phyloP scores from a whole-genome alignment of 2,888 invertebrate species.

The Epirrhoe tristata region DNA sequence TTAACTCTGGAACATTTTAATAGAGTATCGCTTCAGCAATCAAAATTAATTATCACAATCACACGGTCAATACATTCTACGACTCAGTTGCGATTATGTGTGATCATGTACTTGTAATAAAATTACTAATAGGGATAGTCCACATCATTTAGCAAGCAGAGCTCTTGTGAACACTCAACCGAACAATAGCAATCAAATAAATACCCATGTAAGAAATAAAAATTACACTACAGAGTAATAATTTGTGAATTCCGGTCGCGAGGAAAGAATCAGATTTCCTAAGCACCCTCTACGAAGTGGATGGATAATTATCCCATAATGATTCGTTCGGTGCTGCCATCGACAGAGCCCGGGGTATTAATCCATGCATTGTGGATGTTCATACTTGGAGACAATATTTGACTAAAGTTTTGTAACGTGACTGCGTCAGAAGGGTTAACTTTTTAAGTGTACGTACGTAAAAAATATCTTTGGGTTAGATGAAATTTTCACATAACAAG shows the following conservation, averaged over 20 bases:
- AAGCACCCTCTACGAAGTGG: constrained; percentile 75
- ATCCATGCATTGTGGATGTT: constrained; percentile 73
- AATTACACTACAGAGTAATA: constrained; percentile 41
- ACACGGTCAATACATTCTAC: no score
- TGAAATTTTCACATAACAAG: no score
- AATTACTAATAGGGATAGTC: no score
- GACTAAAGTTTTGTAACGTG: neutral
- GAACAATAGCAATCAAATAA: constrained; percentile 14
- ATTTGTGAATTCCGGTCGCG: constrained; percentile 63
- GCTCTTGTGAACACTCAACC: neutral
- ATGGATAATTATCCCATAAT: constrained; percentile 81
- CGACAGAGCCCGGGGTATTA: constrained; percentile 70
- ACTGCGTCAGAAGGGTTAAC: no score
- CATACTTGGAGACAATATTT: constrained; percentile 46
- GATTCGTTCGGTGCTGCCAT: constrained; percentile 75
- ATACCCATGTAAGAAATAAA: constrained; percentile 23
- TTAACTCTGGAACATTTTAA: no score
- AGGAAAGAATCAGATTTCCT: constrained; percentile 80
- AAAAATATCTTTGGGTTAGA: no score
- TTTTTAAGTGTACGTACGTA: no score
- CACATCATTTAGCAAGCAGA: neutral
- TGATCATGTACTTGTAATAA: no score
- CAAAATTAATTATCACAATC: no score
- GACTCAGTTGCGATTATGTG: no score
- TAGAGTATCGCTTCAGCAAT: no score